Evolutionary conservation across 2,797 vertebrate genomes (phyloP).

Genomic region (Carapus acus): DNA sequence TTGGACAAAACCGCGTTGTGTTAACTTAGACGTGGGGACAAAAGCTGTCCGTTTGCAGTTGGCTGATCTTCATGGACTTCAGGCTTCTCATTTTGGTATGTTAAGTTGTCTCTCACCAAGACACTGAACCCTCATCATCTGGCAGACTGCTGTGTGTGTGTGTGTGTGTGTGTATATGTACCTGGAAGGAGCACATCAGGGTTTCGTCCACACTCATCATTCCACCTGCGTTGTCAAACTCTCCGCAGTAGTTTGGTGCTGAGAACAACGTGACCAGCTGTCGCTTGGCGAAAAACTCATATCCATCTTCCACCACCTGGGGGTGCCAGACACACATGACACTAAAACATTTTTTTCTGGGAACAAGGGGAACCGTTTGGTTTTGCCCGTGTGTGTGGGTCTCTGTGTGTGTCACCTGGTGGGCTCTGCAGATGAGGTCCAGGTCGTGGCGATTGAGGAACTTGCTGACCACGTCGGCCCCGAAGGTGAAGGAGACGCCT

Average conservation of each 20-base stretch:
- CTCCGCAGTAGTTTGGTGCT: constrained; percentile 92
- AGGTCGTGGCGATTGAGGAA: constrained; percentile 96
- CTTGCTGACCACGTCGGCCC: constrained; percentile 93
- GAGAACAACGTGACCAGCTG: constrained; percentile 95
- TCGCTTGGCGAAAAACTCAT: constrained; percentile 93
- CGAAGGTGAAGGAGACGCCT: constrained; percentile 93
- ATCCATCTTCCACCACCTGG: constrained; percentile 94
- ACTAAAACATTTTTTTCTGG: no score
- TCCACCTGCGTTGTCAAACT: constrained; percentile 92
- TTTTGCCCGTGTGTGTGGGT: no score
- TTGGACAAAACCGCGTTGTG: no score
- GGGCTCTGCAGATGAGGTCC: constrained; percentile 94
- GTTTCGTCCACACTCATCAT: constrained; percentile 98
- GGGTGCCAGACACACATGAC: constrained; percentile 34
- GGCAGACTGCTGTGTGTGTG: no score
- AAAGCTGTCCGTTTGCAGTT: no score
- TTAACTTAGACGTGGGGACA: no score
- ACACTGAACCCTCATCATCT: no score
- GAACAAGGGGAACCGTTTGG: neutral
- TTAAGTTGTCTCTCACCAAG: no score
- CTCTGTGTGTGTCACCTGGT: constrained; percentile 73
- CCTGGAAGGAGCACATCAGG: constrained; percentile 97
- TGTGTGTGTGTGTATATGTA: no score
- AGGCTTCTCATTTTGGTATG: no score
- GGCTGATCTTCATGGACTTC: no score